Conservation (phyloP, 1,140 invertebrate species). For the Popillia japonica region DNA sequence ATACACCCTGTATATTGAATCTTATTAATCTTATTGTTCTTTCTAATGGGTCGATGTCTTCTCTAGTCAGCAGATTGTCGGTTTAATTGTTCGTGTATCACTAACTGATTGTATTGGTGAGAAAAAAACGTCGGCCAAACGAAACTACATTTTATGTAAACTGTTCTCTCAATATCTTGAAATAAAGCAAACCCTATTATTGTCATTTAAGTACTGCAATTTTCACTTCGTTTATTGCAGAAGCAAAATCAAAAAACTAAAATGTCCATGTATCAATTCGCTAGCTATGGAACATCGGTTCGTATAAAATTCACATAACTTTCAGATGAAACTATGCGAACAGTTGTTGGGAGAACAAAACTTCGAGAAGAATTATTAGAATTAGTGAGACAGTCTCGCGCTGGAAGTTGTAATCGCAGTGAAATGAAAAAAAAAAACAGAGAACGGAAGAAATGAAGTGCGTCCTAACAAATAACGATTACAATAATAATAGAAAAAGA, state of each 20-base stretch:
- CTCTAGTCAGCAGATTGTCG: too few species aligned
- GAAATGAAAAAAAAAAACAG: neutral
- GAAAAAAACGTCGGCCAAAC: too few species aligned
- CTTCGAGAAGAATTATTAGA: constrained; percentile 32
- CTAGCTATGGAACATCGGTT: neutral
- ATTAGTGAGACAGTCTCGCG: neutral
- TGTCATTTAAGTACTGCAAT: neutral
- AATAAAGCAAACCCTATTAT: neutral
- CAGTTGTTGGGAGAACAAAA: constrained; percentile 30
- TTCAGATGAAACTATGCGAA: constrained; percentile 25
- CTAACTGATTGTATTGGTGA: too few species aligned
- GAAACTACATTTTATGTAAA: too few species aligned
- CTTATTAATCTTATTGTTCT: too few species aligned
- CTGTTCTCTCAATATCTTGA: too few species aligned
- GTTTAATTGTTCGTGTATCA: too few species aligned
- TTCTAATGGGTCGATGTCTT: too few species aligned
- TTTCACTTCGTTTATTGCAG: neutral
- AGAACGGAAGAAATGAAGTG: neutral
- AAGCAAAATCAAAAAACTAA: constrained; percentile 5
- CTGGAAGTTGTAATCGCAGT: neutral
- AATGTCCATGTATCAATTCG: neutral
- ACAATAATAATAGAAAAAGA: constrained; percentile 27
- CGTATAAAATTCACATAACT: constrained; percentile 27
- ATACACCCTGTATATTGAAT: too few species aligned
- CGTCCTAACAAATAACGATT: constrained; percentile 28